Conservation (phyloP, 2,888 invertebrate genomes). For the Timema cristinae region DNA sequence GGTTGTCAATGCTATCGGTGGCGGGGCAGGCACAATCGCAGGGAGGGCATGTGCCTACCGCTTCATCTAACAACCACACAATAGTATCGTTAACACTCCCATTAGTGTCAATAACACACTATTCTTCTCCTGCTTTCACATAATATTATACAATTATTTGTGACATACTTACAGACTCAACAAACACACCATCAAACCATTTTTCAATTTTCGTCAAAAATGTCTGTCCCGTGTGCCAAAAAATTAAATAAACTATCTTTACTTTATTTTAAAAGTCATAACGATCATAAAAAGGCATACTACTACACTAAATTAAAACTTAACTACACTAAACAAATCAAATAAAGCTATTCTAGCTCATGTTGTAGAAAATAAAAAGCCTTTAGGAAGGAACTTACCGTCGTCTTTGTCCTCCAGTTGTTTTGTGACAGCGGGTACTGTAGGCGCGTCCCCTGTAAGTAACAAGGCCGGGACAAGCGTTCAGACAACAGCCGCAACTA, state of each 20-base stretch:
- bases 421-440: constrained; percentile 28
- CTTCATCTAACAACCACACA: constrained; percentile 22
- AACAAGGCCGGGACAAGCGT: constrained; percentile 27
- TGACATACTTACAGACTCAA: no score
- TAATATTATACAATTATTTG: no score
- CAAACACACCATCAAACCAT: no score
- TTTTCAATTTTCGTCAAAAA: no score
- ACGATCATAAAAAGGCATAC: no score
- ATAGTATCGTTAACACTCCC: no score
- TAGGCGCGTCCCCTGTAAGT: constrained; percentile 26
- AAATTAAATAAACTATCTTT: no score
- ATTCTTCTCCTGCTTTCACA: no score
- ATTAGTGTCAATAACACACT: no score
- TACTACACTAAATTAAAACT: no score
- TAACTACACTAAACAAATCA: not conserved
- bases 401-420: constrained; percentile 28
- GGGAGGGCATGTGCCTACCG: constrained; percentile 26
- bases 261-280: no score
- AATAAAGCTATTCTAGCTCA: not conserved
- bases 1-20: constrained; percentile 14
- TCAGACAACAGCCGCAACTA: constrained; percentile 22
- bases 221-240: no score
- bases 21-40: constrained; percentile 26
- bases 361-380: not conserved
- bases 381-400: constrained; percentile 24